phyloP scores from a whole-genome alignment of 1,140 invertebrate species.

The Berghia stephanieae region DNA sequence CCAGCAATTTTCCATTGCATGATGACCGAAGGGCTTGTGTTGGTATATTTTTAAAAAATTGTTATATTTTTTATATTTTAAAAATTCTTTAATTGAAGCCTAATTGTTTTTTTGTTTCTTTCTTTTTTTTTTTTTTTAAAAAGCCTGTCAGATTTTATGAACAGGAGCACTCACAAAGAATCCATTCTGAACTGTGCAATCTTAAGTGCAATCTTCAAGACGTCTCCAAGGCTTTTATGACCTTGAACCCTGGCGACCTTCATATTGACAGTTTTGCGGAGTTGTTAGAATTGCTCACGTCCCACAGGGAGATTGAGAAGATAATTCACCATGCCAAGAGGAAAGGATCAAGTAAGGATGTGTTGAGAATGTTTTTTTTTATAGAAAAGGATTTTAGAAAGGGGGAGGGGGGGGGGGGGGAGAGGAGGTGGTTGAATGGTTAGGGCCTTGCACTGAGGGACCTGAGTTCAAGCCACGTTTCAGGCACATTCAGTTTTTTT shows the following conservation, averaged over 20 bases:
- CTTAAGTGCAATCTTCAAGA: constrained; percentile 46
- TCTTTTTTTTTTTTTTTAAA: background rate
- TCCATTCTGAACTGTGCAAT: constrained; percentile 49
- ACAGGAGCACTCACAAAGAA: constrained; percentile 48
- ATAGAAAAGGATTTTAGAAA: too few relatives aligned
- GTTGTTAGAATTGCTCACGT: constrained; percentile 50
- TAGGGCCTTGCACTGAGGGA: too few relatives aligned
- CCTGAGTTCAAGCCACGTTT: too few relatives aligned
- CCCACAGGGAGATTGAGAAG: constrained; percentile 51
- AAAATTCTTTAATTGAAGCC: background rate
- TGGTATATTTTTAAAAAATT: background rate
- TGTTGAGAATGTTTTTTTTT: background rate
- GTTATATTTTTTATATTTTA: background rate
- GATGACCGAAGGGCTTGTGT: background rate
- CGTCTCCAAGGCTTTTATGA: constrained; percentile 44
- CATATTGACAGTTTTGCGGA: constrained; percentile 55
- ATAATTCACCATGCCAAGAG: constrained; percentile 50
- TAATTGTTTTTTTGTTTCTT: background rate
- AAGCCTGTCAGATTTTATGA: constrained; percentile 45
- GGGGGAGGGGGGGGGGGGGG: too few relatives aligned
- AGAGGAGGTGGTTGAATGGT: too few relatives aligned
- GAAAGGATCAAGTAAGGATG: constrained; percentile 51
- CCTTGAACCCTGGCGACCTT: constrained; percentile 46
- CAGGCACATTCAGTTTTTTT: too few relatives aligned
- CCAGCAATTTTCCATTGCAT: too few relatives aligned